A percentile compares a stretch with the other conserved stretches of the same genome.
These are phyloP conservation scores for Meloidogyne exigua DNA, from an alignment of 1,140 invertebrate species.

Conservation along the genomic window DNA sequence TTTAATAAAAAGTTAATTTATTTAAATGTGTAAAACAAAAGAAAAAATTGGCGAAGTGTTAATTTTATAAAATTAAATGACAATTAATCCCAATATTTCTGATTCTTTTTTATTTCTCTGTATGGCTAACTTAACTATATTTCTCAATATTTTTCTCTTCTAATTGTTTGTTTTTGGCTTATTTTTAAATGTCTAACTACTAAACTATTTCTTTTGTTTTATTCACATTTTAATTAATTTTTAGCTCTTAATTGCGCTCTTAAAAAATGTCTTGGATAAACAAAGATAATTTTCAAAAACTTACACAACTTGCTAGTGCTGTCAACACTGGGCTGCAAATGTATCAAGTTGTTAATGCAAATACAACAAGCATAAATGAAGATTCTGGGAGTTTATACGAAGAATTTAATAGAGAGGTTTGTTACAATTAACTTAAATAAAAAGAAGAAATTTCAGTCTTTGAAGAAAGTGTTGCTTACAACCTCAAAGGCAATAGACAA, in stretches of 20 bases:
- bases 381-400: not conserved
- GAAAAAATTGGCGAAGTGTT: no score
- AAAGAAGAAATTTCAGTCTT: not conserved
- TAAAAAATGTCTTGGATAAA: not conserved
- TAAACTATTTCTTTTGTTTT: no score
- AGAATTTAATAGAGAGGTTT: not conserved
- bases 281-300: not conserved
- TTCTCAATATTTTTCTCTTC: not conserved
- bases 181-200: no score
- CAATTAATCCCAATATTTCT: no score
- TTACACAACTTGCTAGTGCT: not conserved
- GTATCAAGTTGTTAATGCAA: not conserved
- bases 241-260: no score
- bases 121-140: not conserved
- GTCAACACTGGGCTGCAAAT: not conserved
- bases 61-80: not conserved
- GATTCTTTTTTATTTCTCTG: not conserved
- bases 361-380: not conserved
- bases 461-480: not conserved
- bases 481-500: not conserved
- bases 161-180: no score
- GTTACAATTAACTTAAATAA: not conserved
- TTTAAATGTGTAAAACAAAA: no score
- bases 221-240: no score
- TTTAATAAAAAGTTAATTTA: no score